phyloP scores from a whole-genome alignment of 2,797 vertebrate genomes.

The Rhinoraja longicauda region DNA sequence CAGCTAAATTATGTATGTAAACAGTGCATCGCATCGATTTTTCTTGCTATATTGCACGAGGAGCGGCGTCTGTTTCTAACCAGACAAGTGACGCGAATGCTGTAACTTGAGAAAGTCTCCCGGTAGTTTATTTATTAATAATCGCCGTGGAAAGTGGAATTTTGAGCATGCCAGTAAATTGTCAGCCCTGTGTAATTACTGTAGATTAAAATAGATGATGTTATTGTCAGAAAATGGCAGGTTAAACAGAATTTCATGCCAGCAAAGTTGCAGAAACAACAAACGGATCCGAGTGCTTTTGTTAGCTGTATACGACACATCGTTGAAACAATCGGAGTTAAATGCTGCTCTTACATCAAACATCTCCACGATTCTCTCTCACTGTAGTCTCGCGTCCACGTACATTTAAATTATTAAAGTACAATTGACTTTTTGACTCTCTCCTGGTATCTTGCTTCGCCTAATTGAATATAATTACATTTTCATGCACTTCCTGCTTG shows the following conservation, averaged over 20 bases:
- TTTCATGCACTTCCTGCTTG: constrained; percentile 56
- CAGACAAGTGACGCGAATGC: constrained; percentile 39
- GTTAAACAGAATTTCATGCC: not conserved
- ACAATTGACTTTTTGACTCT: not conserved
- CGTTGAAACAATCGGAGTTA: not conserved
- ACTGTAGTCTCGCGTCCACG: too few relatives aligned
- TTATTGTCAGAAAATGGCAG: not conserved
- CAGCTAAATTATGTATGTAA: constrained; percentile 39
- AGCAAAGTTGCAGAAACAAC: not conserved
- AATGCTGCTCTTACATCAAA: not conserved
- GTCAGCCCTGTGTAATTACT: not conserved
- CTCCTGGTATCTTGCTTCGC: too few relatives aligned
- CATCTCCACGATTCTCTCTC: not conserved
- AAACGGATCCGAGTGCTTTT: not conserved
- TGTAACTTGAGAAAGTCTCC: constrained; percentile 42
- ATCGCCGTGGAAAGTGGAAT: constrained; percentile 46
- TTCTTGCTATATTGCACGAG: constrained; percentile 25
- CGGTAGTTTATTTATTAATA: constrained; percentile 49
- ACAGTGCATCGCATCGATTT: constrained; percentile 35
- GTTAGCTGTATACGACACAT: not conserved
- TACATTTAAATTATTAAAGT: not conserved
- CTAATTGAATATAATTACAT: constrained; percentile 52
- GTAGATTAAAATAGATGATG: not conserved
- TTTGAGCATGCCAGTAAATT: constrained; percentile 30
- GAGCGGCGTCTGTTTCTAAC: constrained; percentile 39